These are phyloP conservation scores for Hirundo rustica DNA, from an alignment of 2,797 vertebrate species.

Conservation along the genomic window DNA sequence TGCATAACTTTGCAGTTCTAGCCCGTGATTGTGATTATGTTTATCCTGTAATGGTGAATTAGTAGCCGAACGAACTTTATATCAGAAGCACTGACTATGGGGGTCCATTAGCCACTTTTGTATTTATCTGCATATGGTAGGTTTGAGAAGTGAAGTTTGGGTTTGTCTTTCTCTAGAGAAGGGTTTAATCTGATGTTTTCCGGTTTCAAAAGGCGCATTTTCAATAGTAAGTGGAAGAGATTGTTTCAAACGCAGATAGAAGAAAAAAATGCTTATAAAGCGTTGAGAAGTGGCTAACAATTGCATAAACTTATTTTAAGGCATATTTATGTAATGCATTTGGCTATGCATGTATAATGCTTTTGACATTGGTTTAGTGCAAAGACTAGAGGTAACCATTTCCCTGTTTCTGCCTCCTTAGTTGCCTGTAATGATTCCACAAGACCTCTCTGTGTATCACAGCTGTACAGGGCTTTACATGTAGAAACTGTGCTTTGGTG, in stretches of 20 bases:
- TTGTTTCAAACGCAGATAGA: background rate
- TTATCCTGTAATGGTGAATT: background rate
- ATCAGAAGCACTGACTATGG: background rate
- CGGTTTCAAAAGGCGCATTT: background rate
- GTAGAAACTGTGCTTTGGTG: background rate
- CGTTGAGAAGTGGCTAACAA: background rate
- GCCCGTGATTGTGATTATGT: background rate
- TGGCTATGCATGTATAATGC: background rate
- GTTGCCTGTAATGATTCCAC: background rate
- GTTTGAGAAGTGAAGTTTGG: background rate
- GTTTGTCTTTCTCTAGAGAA: background rate
- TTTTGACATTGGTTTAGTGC: background rate
- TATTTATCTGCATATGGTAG: background rate
- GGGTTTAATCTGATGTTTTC: background rate
- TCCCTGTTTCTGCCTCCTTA: background rate
- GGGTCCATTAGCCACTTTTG: background rate
- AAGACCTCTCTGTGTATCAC: background rate
- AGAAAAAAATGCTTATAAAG: background rate
- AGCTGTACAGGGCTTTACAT: background rate
- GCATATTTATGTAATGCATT: background rate
- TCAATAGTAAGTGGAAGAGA: background rate
- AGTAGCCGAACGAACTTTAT: background rate
- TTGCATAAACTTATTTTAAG: background rate
- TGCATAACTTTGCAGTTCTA: background rate
- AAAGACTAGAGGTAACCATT: background rate